Evolutionary conservation across 2,113 vertebrate genomes (phyloP), one percentile per base, ranked within the genome.

Genomic region (Stigmatopora nigra): DNA sequence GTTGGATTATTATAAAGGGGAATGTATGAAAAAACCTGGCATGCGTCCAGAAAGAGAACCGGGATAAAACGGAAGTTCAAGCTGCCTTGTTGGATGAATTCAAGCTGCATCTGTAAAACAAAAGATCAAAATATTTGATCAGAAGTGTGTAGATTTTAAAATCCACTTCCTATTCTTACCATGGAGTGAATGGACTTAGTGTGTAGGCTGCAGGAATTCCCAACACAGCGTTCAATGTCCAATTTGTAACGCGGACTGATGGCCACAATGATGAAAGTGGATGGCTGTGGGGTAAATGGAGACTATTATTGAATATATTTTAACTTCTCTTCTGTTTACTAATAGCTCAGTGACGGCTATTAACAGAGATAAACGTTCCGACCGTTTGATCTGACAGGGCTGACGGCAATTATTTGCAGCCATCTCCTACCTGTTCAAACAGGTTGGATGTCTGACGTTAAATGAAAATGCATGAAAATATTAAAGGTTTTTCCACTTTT

Each of bases 51-150:
- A 67, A 97, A 94, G 70, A 96, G 93, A 69, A 96, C 92, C 0
- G 94, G 95, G 68, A 97, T 92, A 78, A 96, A 96, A 88, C 93
- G 91, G 84, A 93, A 96, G 75, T 97, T 97, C 89, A 97, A 89
- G 75, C 94, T 94, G 82, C 94, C 93, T 90, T 96, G 93, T 52
- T 94, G 93, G 82, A 97, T 94, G 84, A 94, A 96, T 78, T 97
- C 92, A 7, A 91, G 92, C 86, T 94, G 93, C 91, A 97, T 95
- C 95, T 96, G 3, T 7, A 9, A 72, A 62, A 72, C 59, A 1
- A 55, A 31, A 31, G 25, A 31, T 31, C 3, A 31, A 31, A 31
- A 31, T 1, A 31, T 45, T 36, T 63, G 58, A 25, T 13, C 52
- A 25, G 7, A 22, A 22, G 52, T 14, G 52, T 55, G 52, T 55